These are phyloP conservation scores for Timema cristinae DNA, from an alignment of 2,888 invertebrate genomes.

Conservation along the genomic window DNA sequence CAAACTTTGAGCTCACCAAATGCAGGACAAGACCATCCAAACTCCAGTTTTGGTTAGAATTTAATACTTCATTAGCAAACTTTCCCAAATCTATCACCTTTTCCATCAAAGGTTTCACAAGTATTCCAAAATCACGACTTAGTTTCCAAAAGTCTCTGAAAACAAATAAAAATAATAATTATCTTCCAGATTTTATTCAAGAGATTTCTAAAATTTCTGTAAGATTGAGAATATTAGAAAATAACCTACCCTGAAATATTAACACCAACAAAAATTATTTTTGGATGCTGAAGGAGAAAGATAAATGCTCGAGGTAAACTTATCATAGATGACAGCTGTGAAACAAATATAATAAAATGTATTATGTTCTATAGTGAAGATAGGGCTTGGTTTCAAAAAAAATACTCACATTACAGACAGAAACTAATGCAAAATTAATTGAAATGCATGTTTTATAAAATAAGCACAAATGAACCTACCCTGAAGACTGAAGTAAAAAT, in stretches of 20 bases:
- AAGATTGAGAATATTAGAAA: conserved; percentile 14
- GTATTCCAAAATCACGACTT: conserved; percentile 56
- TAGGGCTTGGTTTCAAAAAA: background rate
- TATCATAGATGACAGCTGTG: conserved; percentile 39
- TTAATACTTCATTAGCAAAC: conserved; percentile 53
- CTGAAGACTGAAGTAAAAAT: too few species aligned
- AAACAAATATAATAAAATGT: conserved; percentile 8
- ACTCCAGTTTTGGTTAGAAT: conserved; percentile 55
- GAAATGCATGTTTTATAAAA: background rate
- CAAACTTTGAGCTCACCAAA: conserved; percentile 45
- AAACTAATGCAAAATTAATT: background rate
- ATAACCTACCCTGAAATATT: conserved; percentile 57
- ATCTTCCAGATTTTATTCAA: conserved; percentile 15
- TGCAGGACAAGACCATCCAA: conserved; percentile 54
- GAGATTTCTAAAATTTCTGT: conserved; percentile 17
- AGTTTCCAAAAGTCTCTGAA: conserved; percentile 59
- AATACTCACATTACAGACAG: background rate
- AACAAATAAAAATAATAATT: conserved; percentile 32
- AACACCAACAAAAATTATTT: conserved; percentile 57
- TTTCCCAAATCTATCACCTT: conserved; percentile 57
- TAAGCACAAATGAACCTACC: too few species aligned
- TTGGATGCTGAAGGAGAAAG: conserved; percentile 53
- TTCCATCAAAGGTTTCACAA: conserved; percentile 51
- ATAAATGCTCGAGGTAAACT: conserved; percentile 55
- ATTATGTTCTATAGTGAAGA: background rate